Conservation (phyloP, 2,113 vertebrate species). For the Hippoglossus stenolepis region DNA sequence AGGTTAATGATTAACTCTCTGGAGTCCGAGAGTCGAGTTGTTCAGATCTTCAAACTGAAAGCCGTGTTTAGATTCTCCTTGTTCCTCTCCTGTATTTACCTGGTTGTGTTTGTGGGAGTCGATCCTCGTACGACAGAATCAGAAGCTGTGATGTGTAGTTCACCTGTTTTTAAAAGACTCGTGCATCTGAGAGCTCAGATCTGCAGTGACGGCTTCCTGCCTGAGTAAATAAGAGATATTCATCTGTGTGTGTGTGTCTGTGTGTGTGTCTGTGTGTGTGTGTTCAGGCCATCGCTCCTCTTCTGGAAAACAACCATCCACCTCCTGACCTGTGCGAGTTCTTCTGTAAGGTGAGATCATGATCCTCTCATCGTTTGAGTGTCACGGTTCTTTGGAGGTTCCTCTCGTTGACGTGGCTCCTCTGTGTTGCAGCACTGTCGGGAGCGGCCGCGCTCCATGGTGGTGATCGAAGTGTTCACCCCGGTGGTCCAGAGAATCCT, state of each 20-base stretch:
- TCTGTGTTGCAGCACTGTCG: slow-evolving; percentile 91
- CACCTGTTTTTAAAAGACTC: slow-evolving; percentile 31
- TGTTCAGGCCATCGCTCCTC: slow-evolving; percentile 93
- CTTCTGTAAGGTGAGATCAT: slow-evolving; percentile 94
- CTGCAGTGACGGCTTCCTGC: slow-evolving; percentile 1
- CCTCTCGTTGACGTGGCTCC: fast-evolving
- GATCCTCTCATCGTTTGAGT: neutral
- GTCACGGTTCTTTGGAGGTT: neutral
- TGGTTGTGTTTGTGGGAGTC: neutral
- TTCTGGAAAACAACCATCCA: slow-evolving; percentile 99
- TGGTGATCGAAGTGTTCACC: slow-evolving; percentile 99
- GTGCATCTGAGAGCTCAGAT: slow-evolving; percentile 15
- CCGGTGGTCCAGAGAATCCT: slow-evolving; percentile 99
- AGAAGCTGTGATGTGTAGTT: slow-evolving; percentile 7
- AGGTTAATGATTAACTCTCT: slow-evolving; percentile 13
- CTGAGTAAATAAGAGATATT: slow-evolving; percentile 45
- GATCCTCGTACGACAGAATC: neutral
- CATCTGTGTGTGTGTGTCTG: neutral
- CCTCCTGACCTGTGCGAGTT: slow-evolving; percentile 99
- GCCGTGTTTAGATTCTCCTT: neutral
- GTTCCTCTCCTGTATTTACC: neutral
- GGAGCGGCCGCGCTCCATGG: slow-evolving; percentile 97
- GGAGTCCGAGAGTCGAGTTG: neutral
- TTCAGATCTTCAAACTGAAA: too few relatives aligned
- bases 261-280: slow-evolving; percentile 8